Evolutionary conservation across 2,797 vertebrate genomes (phyloP).

Genomic region (Discoglossus pictus): DNA sequence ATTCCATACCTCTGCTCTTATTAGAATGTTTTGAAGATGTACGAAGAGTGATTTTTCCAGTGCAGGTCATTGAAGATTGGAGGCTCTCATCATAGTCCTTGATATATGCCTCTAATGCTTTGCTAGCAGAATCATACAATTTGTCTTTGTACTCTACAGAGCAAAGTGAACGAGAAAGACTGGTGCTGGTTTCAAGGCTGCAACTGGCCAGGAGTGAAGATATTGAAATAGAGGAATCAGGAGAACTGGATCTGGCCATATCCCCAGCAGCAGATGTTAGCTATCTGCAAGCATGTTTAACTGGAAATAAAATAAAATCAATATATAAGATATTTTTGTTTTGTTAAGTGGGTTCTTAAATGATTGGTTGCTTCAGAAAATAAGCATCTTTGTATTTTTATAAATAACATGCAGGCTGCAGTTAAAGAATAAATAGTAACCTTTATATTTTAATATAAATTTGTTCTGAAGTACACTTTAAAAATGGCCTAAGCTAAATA

Average conservation of each 20-base stretch:
- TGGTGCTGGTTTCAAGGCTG: conserved; percentile 58
- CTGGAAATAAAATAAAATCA: conserved; percentile 52
- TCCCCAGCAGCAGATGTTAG: conserved; percentile 41
- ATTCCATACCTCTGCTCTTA: conserved; percentile 53
- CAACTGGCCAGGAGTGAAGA: conserved; percentile 75
- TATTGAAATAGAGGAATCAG: conserved; percentile 70
- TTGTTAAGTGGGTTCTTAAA: no score
- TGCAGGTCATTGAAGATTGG: conserved; percentile 31
- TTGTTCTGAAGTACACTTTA: no score
- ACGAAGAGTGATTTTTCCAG: conserved; percentile 59
- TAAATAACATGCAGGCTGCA: no score
- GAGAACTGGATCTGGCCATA: conserved; percentile 71
- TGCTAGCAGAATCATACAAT: conserved; percentile 78
- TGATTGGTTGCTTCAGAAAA: no score
- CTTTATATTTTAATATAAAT: no score
- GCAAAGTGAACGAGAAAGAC: conserved; percentile 33
- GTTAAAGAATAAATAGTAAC: no score
- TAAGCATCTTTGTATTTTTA: no score
- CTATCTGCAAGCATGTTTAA: conserved; percentile 44
- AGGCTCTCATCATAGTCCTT: conserved; percentile 76
- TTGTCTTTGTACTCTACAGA: conserved; percentile 75
- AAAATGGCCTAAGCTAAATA: no score
- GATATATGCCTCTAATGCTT: conserved; percentile 86
- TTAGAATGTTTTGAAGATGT: conserved; percentile 20
- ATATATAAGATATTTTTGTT: no score